A percentile compares a stretch with the other conserved stretches of the same genome.
Evolutionary conservation across 2,888 invertebrate genomes (phyloP).

Genomic region (Parochlus steinenii): DNA sequence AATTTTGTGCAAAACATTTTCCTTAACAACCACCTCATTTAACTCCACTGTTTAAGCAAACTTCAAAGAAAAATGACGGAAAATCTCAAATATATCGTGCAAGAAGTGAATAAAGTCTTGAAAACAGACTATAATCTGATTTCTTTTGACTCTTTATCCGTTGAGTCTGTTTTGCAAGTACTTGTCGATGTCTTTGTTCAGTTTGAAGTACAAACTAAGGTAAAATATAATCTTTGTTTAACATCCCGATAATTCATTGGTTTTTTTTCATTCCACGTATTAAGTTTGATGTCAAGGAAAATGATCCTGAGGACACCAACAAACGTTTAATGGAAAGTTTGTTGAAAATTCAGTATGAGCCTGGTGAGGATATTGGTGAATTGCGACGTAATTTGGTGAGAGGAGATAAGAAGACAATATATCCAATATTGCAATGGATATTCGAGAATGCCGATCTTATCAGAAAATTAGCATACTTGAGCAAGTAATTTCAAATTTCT

Average conservation of each 20-base stretch:
- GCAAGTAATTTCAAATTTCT: conserved; percentile 22
- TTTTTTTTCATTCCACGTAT: conserved; percentile 13
- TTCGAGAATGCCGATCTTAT: conserved; percentile 54
- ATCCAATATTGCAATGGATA: conserved; percentile 67
- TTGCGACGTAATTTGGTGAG: conserved; percentile 33
- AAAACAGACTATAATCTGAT: conserved; percentile 63
- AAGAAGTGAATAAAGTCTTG: conserved; percentile 54
- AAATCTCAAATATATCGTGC: conserved; percentile 50
- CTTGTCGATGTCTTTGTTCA: conserved; percentile 58
- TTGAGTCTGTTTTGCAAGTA: conserved; percentile 59
- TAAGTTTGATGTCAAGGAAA: conserved; percentile 51
- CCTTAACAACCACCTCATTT: neutral
- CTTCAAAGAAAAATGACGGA: conserved; percentile 38
- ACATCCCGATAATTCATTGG: conserved; percentile 1
- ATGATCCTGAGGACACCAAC: conserved; percentile 59
- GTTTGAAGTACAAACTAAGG: conserved; percentile 45
- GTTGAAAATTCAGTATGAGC: conserved; percentile 55
- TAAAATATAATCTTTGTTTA: conserved; percentile 18
- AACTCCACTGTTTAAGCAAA: neutral
- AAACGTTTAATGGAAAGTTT: conserved; percentile 52
- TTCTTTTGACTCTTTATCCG: conserved; percentile 64
- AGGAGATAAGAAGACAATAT: conserved; percentile 57
- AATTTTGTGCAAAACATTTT: no score
- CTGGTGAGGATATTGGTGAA: conserved; percentile 25
- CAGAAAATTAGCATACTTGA: conserved; percentile 68